These are phyloP conservation scores for Delphinapterus leucas DNA, from an alignment of 2,113 vertebrate species.

Conservation along the genomic window DNA sequence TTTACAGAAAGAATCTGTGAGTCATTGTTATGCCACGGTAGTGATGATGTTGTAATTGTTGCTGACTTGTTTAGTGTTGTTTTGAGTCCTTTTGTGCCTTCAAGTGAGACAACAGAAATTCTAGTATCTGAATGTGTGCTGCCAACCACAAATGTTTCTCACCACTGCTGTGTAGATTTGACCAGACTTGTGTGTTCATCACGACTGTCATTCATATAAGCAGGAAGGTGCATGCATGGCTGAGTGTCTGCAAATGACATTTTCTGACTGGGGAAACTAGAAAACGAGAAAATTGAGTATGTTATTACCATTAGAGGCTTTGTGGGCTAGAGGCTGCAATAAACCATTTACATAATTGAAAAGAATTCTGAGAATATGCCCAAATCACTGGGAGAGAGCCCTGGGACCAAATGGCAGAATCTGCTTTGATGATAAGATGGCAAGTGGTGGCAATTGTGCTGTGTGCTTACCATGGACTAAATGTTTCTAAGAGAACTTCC, in stretches of 20 bases:
- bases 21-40: background rate
- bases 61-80: background rate
- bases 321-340: background rate
- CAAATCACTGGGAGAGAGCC: background rate
- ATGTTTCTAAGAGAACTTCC: background rate
- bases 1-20: background rate
- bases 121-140: background rate
- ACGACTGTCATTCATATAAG: background rate
- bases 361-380: background rate
- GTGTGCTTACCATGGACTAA: background rate
- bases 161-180: background rate
- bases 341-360: background rate
- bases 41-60: background rate
- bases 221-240: fast-evolving
- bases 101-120: background rate
- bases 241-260: background rate
- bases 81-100: background rate
- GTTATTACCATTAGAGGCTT: background rate
- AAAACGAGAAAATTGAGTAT: background rate
- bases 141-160: background rate
- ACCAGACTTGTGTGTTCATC: background rate
- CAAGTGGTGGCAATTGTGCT: background rate
- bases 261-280: background rate
- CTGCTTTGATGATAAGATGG: background rate
- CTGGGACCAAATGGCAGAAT: background rate